A percentile compares a stretch with the other conserved stretches of the same genome.
Conservation (phyloP, 2,888 invertebrate genomes). For the Lasius fuliginosus region DNA sequence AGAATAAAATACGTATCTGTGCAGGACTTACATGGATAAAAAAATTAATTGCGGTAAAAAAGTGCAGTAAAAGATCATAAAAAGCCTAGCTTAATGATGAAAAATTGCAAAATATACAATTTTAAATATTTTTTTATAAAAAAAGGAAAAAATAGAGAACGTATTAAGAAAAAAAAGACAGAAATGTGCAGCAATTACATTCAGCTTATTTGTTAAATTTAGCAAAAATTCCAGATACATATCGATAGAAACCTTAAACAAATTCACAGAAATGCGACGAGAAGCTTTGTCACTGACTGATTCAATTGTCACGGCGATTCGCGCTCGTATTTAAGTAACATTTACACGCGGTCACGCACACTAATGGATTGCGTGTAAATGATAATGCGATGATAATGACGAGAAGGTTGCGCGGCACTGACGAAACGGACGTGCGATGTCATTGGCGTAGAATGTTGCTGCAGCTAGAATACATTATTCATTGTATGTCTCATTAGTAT, state of each 20-base stretch:
- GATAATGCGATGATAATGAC: conserved; percentile 53
- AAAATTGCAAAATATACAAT: not conserved
- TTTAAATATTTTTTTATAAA: not conserved
- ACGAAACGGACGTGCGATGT: conserved; percentile 49
- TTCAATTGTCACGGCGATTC: conserved; percentile 6
- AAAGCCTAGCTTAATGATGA: not conserved
- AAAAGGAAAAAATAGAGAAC: not conserved
- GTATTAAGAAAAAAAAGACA: not conserved
- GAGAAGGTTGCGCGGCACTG: conserved; percentile 62
- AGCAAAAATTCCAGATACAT: not conserved
- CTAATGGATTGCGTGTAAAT: not conserved
- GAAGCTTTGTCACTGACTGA: not conserved
- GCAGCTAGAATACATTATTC: not conserved
- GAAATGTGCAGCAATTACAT: not conserved
- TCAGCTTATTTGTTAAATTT: not conserved
- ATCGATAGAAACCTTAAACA: not conserved
- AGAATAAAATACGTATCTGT: not conserved
- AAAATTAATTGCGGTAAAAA: not conserved
- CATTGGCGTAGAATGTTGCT: conserved; percentile 62
- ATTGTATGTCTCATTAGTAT: not conserved
- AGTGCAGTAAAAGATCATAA: not conserved
- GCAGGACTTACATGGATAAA: not conserved
- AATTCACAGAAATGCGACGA: not conserved
- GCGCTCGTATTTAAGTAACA: conserved; percentile 21
- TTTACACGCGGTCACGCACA: not conserved